phyloP scores from a whole-genome alignment of 2,888 invertebrate genomes.

The Hartigia nigra region DNA sequence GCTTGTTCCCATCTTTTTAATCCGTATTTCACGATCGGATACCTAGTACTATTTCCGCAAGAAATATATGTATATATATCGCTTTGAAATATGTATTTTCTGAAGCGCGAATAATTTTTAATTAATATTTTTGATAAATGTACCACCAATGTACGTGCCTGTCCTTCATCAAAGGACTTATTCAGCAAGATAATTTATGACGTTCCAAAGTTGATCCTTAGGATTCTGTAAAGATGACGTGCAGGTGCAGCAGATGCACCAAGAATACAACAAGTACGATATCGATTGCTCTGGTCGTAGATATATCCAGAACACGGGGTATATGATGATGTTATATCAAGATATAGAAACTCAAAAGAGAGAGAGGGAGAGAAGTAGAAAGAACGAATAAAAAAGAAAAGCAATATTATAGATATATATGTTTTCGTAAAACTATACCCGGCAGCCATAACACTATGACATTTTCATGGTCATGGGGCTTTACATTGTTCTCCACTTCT shows the following conservation, averaged over 20 bases:
- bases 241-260: not conserved
- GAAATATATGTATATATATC: not conserved
- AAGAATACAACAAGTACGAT: not conserved
- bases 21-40: not conserved
- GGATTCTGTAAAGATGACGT: not conserved
- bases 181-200: not conserved
- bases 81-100: not conserved
- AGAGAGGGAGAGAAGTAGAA: not conserved
- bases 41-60: not conserved
- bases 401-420: too few relatives aligned
- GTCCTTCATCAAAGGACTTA: not conserved
- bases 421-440: not conserved
- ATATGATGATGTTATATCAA: not conserved
- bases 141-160: not conserved
- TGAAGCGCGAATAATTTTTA: not conserved
- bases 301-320: not conserved
- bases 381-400: not conserved
- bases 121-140: not conserved
- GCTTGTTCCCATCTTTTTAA: not conserved
- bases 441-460: not conserved
- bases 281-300: not conserved
- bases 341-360: not conserved
- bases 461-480: not conserved
- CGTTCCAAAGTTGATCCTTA: not conserved
- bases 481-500: not conserved